Base-by-base conservation (phyloP, 2,888 invertebrate genomes). In the Sinhomidia bicolor region DNA sequence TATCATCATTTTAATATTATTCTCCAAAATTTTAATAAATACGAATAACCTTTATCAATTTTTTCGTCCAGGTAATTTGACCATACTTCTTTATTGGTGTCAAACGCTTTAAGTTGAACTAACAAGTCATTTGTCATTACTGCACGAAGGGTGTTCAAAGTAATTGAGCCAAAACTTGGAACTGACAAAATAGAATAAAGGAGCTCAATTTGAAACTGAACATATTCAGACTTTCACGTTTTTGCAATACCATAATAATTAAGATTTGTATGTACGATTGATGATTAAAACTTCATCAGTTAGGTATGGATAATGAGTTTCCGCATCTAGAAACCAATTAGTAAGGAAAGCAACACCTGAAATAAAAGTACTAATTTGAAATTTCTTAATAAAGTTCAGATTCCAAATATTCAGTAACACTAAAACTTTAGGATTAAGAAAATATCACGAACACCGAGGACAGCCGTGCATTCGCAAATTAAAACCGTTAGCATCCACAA, bases 41-140 rank as follows among this genome's bases (percentile, higher is more conserved):
- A 41, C 6, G 6, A 10, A 5, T 85, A 62, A 23, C 62, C 62
- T 7, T 23, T 41, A 23, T 85, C 85, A 51, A 78, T 57, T n/a
- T 17, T 78, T 7, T 85, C 44, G 26, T 85, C 65, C 20, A 85
- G 47, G 17, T 85, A 85, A 20, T 26, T 26, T 44, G 41, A 20
- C 78, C 78, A 85, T 68, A 65, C 51, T 7, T 29, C 20, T 12
- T 29, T 23, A n/a, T 57, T 44, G 1, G 65, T 51, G n/a, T 26
- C 14, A 65, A 84, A 84, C 1, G 14, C 60, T 47, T 68, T 83
- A 32, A 83, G 20, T n/a, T 51, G 47, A n/a, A 36, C 17, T 14
- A 51, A n/a, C 10, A 71, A 54, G 1, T n/a, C 29, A 0, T 29
- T 1, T 32, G 82, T 71, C 68, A 83, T 47, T 7, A 83, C 29